Percentiles rank a stretch among this genome's conserved stretches.
Evolutionary conservation across 2,113 vertebrate genomes (phyloP).

Genomic region (Rhombomys opimus): DNA sequence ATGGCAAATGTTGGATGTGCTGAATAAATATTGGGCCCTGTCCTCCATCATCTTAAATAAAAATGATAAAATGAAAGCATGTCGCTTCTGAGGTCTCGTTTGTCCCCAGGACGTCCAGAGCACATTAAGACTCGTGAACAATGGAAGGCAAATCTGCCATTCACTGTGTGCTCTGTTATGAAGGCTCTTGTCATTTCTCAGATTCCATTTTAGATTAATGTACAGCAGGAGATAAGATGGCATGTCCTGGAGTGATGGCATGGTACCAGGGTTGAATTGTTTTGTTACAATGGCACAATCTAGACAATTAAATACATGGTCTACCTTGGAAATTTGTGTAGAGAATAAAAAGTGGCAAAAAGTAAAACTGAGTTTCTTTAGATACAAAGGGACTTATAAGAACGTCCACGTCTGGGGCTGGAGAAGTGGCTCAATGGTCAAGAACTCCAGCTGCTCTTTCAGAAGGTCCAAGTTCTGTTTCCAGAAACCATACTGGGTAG

Average conservation of each 20-base stretch:
- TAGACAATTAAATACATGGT: background rate
- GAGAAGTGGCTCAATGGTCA: background rate
- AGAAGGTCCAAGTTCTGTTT: background rate
- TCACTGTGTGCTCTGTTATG: background rate
- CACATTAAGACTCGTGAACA: background rate
- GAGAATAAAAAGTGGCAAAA: background rate
- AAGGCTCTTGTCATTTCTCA: constrained; percentile 48
- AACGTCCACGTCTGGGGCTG: background rate
- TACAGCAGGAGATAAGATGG: background rate
- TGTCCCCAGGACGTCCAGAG: constrained; percentile 55
- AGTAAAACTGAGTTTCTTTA: background rate
- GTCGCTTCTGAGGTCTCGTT: constrained; percentile 46
- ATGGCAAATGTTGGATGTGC: constrained; percentile 37
- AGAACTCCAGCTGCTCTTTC: background rate
- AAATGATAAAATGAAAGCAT: constrained; percentile 75
- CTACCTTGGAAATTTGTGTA: constrained; percentile 7
- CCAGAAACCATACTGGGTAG: too few relatives aligned
- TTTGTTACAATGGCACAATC: background rate
- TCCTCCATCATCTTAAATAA: constrained; percentile 74
- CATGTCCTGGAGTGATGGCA: background rate
- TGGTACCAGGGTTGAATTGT: background rate
- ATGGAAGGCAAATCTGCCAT: constrained; percentile 20
- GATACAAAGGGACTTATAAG: background rate
- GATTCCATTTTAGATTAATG: constrained; percentile 62
- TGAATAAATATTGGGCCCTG: constrained; percentile 75